A percentile compares a stretch with the other conserved stretches of the same genome.
These are phyloP conservation scores for Antechinus stuartii DNA, from an alignment of 2,113 vertebrate species.

Conservation along the genomic window DNA sequence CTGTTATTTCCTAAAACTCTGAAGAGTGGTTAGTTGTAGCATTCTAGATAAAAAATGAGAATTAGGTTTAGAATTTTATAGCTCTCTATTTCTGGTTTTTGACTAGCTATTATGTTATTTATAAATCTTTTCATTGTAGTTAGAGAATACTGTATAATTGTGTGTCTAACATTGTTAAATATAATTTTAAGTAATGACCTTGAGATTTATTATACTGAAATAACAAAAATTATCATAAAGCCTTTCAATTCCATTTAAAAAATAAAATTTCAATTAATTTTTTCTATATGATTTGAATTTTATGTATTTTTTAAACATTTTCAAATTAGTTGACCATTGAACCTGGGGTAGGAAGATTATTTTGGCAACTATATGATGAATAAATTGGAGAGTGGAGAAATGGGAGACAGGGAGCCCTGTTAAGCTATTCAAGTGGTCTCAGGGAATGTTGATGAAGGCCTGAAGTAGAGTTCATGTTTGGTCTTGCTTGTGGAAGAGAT, in stretches of 20 bases:
- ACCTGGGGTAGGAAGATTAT: background rate
- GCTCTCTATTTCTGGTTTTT: background rate
- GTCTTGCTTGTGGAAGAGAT: background rate
- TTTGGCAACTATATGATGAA: background rate
- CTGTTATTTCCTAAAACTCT: conserved; percentile 31
- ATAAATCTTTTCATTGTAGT: background rate
- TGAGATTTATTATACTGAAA: background rate
- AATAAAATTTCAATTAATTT: background rate
- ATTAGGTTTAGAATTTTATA: background rate
- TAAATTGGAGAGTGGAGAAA: background rate
- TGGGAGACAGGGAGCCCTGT: background rate
- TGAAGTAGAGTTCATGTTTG: background rate
- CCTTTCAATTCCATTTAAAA: background rate
- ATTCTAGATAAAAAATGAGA: background rate
- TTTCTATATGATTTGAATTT: background rate
- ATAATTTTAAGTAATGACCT: background rate
- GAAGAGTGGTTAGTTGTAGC: background rate
- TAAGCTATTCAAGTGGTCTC: background rate
- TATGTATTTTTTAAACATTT: background rate
- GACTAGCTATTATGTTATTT: background rate
- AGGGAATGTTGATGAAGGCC: background rate
- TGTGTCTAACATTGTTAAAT: background rate
- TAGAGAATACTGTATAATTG: background rate
- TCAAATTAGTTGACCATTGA: background rate
- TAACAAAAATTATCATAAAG: background rate